phyloP scores from a whole-genome alignment of 2,888 invertebrate genomes.

The Sceliomorpha sp. region DNA sequence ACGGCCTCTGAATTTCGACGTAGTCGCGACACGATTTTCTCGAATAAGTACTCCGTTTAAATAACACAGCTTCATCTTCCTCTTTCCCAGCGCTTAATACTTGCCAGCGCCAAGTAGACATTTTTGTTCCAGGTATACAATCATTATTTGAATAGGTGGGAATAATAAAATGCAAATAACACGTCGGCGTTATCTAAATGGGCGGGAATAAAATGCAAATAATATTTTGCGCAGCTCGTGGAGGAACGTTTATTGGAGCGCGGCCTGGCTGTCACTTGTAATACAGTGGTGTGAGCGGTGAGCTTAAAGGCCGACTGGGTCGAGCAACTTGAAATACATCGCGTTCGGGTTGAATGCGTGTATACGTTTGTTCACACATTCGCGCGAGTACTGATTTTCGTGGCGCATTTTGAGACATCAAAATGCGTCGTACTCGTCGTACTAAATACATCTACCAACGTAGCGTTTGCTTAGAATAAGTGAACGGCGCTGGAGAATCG shows the following conservation, averaged over 20 bases:
- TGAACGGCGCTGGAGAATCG: no score
- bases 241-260: constrained; percentile 29
- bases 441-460: no score
- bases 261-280: constrained; percentile 31
- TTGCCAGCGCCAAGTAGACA: constrained; percentile 19
- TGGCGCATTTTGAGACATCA: constrained; percentile 51
- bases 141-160: constrained; percentile 29
- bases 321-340: constrained; percentile 15
- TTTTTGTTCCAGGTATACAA: constrained; percentile 6
- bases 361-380: constrained; percentile 39
- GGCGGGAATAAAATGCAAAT: constrained; percentile 34
- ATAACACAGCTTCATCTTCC: constrained; percentile 25
- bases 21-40: constrained; percentile 13
- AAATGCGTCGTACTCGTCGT: no score
- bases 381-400: constrained; percentile 41
- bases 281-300: constrained; percentile 32
- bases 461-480: no score
- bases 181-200: constrained; percentile 13
- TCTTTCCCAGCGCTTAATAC: constrained; percentile 23
- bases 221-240: constrained; percentile 24
- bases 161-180: constrained; percentile 32
- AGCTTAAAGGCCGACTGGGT: constrained; percentile 29
- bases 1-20: no score
- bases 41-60: neutral
- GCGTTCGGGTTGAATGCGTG: constrained; percentile 13